Evolutionary conservation across 2,888 invertebrate species (phyloP), one percentile per base, ranked within the genome.

Genomic region (Sthenelais limicola): DNA sequence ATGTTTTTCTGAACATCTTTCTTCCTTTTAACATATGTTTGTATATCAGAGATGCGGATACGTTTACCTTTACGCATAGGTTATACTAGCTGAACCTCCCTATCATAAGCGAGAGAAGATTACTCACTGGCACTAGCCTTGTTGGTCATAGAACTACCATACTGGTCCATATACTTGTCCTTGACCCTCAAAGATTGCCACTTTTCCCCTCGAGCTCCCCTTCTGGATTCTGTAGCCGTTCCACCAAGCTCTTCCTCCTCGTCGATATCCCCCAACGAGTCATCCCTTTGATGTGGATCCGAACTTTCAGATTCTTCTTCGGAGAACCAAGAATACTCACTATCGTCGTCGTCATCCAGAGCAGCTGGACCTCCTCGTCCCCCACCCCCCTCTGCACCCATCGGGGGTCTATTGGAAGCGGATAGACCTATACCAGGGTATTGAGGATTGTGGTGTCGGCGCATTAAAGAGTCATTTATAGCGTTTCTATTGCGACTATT

Each of bases 81-180:
- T n/a, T n/a, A n/a, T n/a, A n/a, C n/a, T n/a, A n/a, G n/a, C n/a
- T n/a, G n/a, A n/a, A n/a, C n/a, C n/a, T n/a, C n/a, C n/a, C n/a
- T n/a, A n/a, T n/a, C n/a, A n/a, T n/a, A n/a, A n/a, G n/a, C n/a
- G n/a, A n/a, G n/a, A n/a, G n/a, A n/a, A n/a, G n/a, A n/a, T n/a
- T n/a, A n/a, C n/a, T n/a, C n/a, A n/a, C n/a, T n/a, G n/a, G n/a
- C n/a, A n/a, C n/a, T n/a, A n/a, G n/a, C n/a, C n/a, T n/a, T n/a
- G 56, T n/a, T 24, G 38, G 62, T 5, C 62, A 62, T 38, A 28
- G 62, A 62, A 15, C 38, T 62, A 43, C 62, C 62, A 26, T 62
- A 62, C 7, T 62, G 35, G 38, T 62, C 62, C n/a, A 28, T 26
- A 26, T 35, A 62, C n/a, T 24, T 7, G 24, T 62, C 35, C 5